phyloP scores from a whole-genome alignment of 1,140 invertebrate genomes.

The Drosophila micromelanica region DNA sequence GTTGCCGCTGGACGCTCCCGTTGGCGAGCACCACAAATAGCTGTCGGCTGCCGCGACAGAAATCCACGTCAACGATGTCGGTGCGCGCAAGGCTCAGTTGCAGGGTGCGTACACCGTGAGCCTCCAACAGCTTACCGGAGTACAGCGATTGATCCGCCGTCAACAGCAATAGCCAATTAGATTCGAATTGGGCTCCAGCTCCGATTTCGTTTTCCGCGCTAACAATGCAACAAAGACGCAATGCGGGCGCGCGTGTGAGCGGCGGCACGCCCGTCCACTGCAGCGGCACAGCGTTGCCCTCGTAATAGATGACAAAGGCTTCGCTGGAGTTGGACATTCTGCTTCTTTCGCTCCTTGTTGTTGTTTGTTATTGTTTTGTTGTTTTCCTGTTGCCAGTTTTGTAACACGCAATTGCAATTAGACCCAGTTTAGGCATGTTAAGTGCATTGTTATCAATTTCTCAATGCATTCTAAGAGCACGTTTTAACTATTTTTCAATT shows the following conservation, averaged over 20 bases:
- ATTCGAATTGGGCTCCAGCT: neutral
- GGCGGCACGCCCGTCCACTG: slow-evolving; percentile 67
- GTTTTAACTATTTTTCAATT: slow-evolving; percentile 3
- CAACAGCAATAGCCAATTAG: slow-evolving; percentile 55
- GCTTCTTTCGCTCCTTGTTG: slow-evolving; percentile 9
- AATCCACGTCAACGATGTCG: slow-evolving; percentile 69
- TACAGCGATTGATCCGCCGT: slow-evolving; percentile 68
- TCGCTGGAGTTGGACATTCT: slow-evolving; percentile 41
- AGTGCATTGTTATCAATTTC: slow-evolving; percentile 15
- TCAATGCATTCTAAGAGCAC: slow-evolving; percentile 16
- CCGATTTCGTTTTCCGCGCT: neutral
- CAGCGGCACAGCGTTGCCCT: slow-evolving; percentile 50
- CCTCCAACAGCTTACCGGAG: slow-evolving; percentile 23
- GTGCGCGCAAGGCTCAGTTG: slow-evolving; percentile 51
- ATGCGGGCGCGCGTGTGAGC: slow-evolving; percentile 53
- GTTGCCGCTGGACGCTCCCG: slow-evolving; percentile 62
- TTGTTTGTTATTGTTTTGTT: slow-evolving; percentile 25
- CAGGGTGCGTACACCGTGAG: slow-evolving; percentile 10
- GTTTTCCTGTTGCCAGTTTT: slow-evolving; percentile 32
- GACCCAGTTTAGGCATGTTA: slow-evolving; percentile 30
- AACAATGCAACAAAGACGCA: slow-evolving; percentile 47
- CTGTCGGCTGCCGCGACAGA: slow-evolving; percentile 51
- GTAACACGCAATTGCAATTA: slow-evolving; percentile 50
- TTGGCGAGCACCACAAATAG: slow-evolving; percentile 63
- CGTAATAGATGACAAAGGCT: slow-evolving; percentile 54